Evolutionary conservation across 2,113 vertebrate species (phyloP).

Genomic region (Alaudala cheleensis): DNA sequence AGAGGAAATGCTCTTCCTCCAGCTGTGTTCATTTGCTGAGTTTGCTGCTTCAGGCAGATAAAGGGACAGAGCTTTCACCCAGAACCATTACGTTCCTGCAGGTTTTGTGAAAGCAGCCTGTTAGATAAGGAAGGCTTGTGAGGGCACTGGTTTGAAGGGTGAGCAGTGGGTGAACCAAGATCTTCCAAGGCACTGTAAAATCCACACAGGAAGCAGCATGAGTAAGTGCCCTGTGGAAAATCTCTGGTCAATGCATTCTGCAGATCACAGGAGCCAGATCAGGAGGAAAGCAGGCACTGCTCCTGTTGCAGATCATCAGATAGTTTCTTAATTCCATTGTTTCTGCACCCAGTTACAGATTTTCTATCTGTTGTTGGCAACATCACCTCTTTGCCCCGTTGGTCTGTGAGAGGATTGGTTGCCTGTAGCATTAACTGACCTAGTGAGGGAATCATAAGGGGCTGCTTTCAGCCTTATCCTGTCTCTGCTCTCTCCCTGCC

Average conservation of each 20-base stretch:
- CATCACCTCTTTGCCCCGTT: accelerated
- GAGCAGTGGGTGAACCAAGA: not conserved
- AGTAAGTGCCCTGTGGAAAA: not conserved
- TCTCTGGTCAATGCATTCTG: not conserved
- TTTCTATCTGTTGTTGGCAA: not conserved
- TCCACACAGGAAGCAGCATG: not conserved
- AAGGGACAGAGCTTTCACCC: not conserved
- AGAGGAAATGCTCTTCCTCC: not conserved
- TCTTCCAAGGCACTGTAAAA: not conserved
- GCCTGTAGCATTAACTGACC: not conserved
- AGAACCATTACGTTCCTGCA: not conserved
- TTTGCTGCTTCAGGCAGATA: not conserved
- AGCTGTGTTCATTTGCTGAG: not conserved
- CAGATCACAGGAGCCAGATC: not conserved
- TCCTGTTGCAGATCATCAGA: not conserved
- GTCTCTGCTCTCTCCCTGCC: not conserved
- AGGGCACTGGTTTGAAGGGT: not conserved
- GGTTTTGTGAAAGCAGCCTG: not conserved
- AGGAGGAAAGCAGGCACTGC: not conserved
- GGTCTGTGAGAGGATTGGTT: not conserved
- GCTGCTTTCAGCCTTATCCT: not conserved
- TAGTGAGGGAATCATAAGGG: not conserved
- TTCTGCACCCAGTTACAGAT: not conserved
- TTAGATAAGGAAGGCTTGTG: not conserved
- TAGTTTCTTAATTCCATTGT: not conserved